phyloP scores from a whole-genome alignment of 2,113 vertebrate species.

The Actenoides lindsayi region DNA sequence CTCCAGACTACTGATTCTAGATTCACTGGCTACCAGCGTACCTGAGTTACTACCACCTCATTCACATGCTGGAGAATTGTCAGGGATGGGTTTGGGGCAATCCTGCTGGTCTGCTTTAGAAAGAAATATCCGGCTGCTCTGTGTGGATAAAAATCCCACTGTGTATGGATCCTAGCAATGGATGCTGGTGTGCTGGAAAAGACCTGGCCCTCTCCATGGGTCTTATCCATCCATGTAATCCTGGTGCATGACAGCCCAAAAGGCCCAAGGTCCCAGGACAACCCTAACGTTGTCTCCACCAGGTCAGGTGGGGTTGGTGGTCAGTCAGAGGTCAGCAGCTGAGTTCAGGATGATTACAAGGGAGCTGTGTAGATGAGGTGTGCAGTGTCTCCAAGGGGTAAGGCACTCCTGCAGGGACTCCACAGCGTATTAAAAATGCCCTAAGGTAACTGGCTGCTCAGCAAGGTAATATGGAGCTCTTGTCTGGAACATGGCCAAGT shows the following conservation, averaged over 20 bases:
- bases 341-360: not conserved
- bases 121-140: not conserved
- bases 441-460: not conserved
- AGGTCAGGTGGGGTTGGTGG: not conserved
- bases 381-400: not conserved
- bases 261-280: not conserved
- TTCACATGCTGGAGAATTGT: not conserved
- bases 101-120: not conserved
- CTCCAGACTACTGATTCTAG: not conserved
- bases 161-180: not conserved
- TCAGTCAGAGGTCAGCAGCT: not conserved
- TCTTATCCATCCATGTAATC: not conserved
- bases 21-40: not conserved
- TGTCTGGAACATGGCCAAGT: not conserved
- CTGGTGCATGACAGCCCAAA: not conserved
- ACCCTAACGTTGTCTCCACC: not conserved
- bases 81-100: not conserved
- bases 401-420: not conserved
- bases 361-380: not conserved
- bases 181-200: not conserved
- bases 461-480: not conserved
- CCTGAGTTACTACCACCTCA: not conserved
- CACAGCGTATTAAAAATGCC: not conserved
- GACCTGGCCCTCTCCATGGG: not conserved
- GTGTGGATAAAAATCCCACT: not conserved